Conservation (phyloP, 2,797 vertebrate genomes). For the Gadopsis marmoratus region DNA sequence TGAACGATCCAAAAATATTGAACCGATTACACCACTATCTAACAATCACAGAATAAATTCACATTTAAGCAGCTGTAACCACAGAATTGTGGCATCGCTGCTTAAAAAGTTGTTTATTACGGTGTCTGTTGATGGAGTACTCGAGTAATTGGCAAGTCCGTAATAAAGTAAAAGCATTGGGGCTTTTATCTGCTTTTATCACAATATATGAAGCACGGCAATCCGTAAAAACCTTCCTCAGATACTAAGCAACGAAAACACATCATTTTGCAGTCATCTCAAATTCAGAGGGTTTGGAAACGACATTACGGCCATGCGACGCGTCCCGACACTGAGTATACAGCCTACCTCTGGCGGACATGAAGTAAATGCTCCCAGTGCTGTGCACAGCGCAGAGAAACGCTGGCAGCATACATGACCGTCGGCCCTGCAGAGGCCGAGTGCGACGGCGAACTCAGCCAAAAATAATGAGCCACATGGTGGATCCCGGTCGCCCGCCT, state of each 20-base stretch:
- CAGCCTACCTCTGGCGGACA: conserved; percentile 89
- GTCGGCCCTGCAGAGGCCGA: conserved; percentile 67
- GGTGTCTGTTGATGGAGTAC: neutral
- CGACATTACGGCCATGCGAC: neutral
- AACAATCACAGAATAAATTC: neutral
- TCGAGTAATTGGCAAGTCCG: neutral
- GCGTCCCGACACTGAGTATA: neutral
- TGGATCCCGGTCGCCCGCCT: conserved; percentile 10
- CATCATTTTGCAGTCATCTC: neutral
- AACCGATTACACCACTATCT: neutral
- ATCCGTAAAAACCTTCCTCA: neutral
- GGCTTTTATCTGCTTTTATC: neutral
- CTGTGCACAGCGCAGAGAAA: conserved; percentile 79
- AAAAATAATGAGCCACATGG: conserved; percentile 36
- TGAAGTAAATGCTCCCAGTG: conserved; percentile 86
- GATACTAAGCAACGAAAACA: neutral
- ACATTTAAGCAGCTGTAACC: neutral
- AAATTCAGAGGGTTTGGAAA: neutral
- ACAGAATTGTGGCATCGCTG: neutral
- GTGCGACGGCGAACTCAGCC: conserved; percentile 11
- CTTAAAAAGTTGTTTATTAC: neutral
- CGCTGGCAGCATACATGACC: conserved; percentile 86
- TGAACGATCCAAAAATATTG: neutral
- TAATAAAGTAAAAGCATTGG: neutral
- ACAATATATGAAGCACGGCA: neutral